Evolutionary conservation across 2,888 invertebrate genomes (phyloP), one percentile per base, ranked within the genome.

Genomic region (Ceramica pisi): DNA sequence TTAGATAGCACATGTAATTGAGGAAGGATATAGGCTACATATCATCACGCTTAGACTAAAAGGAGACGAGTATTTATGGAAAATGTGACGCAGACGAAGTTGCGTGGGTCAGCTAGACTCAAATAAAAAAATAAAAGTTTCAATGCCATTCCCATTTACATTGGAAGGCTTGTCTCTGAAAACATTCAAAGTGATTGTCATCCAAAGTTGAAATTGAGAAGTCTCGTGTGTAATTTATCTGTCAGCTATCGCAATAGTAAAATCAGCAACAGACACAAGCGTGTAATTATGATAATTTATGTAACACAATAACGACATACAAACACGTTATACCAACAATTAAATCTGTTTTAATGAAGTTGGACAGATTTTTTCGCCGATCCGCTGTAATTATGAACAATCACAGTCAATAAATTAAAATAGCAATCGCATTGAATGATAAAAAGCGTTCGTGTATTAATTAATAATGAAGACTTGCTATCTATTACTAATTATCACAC

Each of bases 401-500:
- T 80, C 46, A 79, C 26, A 48, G 59, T 51, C 67, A 67, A 77
- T 77, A 77, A 80, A 77, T 80, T 81, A 81, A 72, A 81, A 76
- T 63, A 55, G 38, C 46, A 68, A 77, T 72, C 67, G 66, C 23
- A 46, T 48, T 48, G 56, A 46, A 59, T 35, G 50, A 55, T 23
- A 73, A 77, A 71, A 67, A 64, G 31, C 44, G 48, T 77, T 53
- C 71, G 61, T 62, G 75, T 68, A 48, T 56, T 55, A 51, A 51
- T 64, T 35, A n/a, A 10, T 53, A 51, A 51, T 55, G 19, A 61
- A 80, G 61, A 64, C 57, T 57, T 80, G 80, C 65, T 71, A 77
- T 79, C 75, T 60, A 66, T 83, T 77, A 81, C 77, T 77, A 84
- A 81, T 77, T 77, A 60, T 71, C 10, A 76, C 81, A 80, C 62